Percentiles rank a stretch among this genome's conserved stretches.
These are phyloP conservation scores for Pollenia griseotomentosa DNA, from an alignment of 2,888 invertebrate genomes.

Conservation along the genomic window DNA sequence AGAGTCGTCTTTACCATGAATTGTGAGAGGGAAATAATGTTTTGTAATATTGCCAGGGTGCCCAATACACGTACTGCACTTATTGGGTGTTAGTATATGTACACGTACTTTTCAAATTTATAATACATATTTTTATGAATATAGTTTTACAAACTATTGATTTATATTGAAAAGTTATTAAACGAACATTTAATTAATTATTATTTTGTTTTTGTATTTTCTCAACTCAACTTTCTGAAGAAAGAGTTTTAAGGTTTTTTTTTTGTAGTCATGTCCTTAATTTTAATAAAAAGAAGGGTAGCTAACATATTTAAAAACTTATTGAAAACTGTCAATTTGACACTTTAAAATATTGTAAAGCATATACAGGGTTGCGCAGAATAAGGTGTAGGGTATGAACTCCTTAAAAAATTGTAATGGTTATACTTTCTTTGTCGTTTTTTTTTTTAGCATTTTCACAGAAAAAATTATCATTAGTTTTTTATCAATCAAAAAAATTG, in stretches of 20 bases:
- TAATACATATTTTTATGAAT: neutral
- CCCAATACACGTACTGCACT: constrained; percentile 5
- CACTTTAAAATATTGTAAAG: too few relatives aligned
- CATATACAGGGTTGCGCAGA: too few relatives aligned
- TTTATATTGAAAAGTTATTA: constrained; percentile 66
- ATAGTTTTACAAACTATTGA: constrained; percentile 64
- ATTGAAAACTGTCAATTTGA: neutral
- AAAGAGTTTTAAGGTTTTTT: neutral
- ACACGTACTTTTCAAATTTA: neutral
- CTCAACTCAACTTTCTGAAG: neutral
- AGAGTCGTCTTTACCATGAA: constrained; percentile 18
- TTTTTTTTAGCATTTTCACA: too few relatives aligned
- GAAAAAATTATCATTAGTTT: too few relatives aligned
- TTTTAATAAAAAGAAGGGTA: neutral
- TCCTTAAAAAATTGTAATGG: too few relatives aligned
- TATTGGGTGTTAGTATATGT: constrained; percentile 5
- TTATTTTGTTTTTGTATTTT: constrained; percentile 21
- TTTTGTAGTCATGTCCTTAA: neutral
- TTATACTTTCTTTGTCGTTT: too few relatives aligned
- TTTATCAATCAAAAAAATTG: too few relatives aligned
- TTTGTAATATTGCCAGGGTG: neutral
- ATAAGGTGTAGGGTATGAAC: too few relatives aligned
- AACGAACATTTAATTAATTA: constrained; percentile 65
- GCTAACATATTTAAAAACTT: neutral
- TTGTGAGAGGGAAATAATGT: neutral